Evolutionary conservation across 2,113 vertebrate genomes (phyloP), one percentile per base, ranked within the genome.

Genomic region (Caranx melampygus): DNA sequence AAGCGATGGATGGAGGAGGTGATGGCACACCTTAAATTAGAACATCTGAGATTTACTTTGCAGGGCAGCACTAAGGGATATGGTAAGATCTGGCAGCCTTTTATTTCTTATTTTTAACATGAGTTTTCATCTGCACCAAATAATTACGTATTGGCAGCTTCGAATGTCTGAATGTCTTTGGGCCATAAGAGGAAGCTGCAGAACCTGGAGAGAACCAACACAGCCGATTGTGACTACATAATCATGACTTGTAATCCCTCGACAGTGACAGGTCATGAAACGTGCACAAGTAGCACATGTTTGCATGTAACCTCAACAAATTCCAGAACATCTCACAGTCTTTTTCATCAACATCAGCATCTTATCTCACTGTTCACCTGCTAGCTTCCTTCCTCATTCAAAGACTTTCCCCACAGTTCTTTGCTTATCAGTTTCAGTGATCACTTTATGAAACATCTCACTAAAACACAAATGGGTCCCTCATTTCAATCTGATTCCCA

Each of bases 401-500:
- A 4, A 33, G 11, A 33, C 34, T 52, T 67, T 9, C 0, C 6
- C 9, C n/a, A 15, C 14, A 75, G 13, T 33, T 58, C 35, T 68
- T 67, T 51, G 40, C 3, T 0, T 60, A 31, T 63, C 45, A 2
- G 37, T 21, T 15, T 51, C 44, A 15, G 42, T 37, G 33, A 82
- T 75, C 71, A 69, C 18, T 20, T 68, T 6, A 52, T 34, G 5
- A 12, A 20, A 51, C 33, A 55, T 51, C 11, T 57, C 0, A 59
- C 37, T 34, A 8, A 31, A 12, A 16, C 33, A 61, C 4, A 21
- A 20, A 37, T 55, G 14, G 3, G 55, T 60, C 40, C 8, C 16
- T 12, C 35, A 42, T 72, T 70, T 81, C 52, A 21, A 60, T 82
- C 75, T 75, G 75, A 85, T 70, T 31, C 9, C 44, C 14, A 21